phyloP scores from a whole-genome alignment of 2,797 vertebrate species.

The Rhynchotus rufescens region DNA sequence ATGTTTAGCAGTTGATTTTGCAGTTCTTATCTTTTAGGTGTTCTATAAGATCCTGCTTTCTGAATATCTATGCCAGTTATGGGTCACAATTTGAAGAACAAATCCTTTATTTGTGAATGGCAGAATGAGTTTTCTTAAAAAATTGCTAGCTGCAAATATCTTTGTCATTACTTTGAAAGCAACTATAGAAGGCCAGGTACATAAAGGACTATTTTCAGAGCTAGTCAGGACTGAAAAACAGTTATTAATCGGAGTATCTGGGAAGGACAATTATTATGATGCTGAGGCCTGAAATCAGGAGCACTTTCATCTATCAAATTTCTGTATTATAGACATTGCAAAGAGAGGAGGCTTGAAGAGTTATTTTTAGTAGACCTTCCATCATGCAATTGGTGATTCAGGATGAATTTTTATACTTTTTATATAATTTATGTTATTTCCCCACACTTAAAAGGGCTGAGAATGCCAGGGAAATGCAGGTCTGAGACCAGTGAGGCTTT shows the following conservation, averaged over 20 bases:
- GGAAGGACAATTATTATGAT: background rate
- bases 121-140: background rate
- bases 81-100: background rate
- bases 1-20: background rate
- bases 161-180: background rate
- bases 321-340: background rate
- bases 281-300: background rate
- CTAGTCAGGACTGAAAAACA: background rate
- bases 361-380: too few species aligned
- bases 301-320: background rate
- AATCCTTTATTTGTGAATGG: background rate
- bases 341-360: background rate
- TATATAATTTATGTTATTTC: too few species aligned
- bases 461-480: too few species aligned
- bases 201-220: background rate
- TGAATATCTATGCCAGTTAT: slow-evolving; percentile 8
- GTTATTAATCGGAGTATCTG: background rate
- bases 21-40: slow-evolving; percentile 14
- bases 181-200: background rate
- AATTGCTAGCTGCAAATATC: background rate
- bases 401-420: too few species aligned
- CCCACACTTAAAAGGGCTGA: too few species aligned
- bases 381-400: too few species aligned
- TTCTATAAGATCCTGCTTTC: background rate
- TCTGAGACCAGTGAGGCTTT: background rate